phyloP scores from a whole-genome alignment of 2,113 vertebrate species.

The Vicugna pacos region DNA sequence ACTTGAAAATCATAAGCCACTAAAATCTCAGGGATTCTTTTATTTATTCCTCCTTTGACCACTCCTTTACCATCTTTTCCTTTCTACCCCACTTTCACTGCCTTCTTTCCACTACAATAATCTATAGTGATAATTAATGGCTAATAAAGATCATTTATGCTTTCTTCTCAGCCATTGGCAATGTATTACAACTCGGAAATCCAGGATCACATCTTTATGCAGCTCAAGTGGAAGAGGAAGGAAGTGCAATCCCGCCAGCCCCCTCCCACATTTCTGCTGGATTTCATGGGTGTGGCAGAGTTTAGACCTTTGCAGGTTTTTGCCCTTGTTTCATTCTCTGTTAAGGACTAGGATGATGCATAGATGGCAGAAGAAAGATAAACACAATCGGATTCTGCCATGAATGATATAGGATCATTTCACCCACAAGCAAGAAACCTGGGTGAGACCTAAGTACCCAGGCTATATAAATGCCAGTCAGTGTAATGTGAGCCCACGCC shows the following conservation, averaged over 20 bases:
- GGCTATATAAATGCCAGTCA: slow-evolving; percentile 76
- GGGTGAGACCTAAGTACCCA: slow-evolving; percentile 84
- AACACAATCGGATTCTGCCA: slow-evolving; percentile 60
- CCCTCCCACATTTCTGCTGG: slow-evolving; percentile 83
- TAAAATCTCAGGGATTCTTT: slow-evolving; percentile 64
- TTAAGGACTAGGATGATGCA: slow-evolving; percentile 63
- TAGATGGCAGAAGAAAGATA: slow-evolving; percentile 55
- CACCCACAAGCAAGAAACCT: slow-evolving; percentile 85
- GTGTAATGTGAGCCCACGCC: slow-evolving; percentile 79
- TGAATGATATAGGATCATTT: slow-evolving; percentile 81
- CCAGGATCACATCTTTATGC: slow-evolving; percentile 83
- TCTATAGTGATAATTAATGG: slow-evolving; percentile 71
- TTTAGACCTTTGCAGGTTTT: slow-evolving; percentile 86
- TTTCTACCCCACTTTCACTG: neutral
- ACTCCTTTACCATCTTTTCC: slow-evolving; percentile 63
- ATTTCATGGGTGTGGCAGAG: slow-evolving; percentile 90
- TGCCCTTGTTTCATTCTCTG: slow-evolving; percentile 74
- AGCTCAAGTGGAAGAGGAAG: slow-evolving; percentile 87
- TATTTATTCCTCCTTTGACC: slow-evolving; percentile 63
- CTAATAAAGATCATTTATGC: slow-evolving; percentile 77
- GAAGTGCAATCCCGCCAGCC: slow-evolving; percentile 86
- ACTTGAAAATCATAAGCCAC: slow-evolving; percentile 80
- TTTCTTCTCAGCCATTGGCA: slow-evolving; percentile 79
- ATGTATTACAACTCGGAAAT: slow-evolving; percentile 83
- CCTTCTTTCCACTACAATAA: slow-evolving; percentile 80